Conservation (phyloP, 53 echinoderm and acorn worm species). For the Apostichopus leukothele region DNA sequence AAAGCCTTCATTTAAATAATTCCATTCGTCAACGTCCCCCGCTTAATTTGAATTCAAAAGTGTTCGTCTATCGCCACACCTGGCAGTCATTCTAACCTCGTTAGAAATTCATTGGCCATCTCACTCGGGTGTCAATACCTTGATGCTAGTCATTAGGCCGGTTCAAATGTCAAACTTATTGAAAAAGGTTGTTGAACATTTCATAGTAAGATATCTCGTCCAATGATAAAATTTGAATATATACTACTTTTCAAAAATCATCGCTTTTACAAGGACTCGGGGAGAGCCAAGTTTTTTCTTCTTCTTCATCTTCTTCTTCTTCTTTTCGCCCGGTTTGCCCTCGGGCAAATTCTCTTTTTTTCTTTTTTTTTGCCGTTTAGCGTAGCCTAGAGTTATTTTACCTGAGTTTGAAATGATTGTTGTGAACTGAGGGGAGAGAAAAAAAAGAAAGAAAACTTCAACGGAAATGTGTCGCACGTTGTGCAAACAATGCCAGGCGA, state of each 20-base stretch:
- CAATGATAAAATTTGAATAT: constrained; percentile 18
- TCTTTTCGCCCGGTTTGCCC: constrained; percentile 31
- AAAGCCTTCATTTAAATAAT: not conserved
- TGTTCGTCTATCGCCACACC: constrained; percentile 31
- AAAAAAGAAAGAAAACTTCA: constrained; percentile 7
- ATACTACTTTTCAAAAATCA: constrained; percentile 2
- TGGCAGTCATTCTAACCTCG: constrained; percentile 14
- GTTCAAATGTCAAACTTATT: constrained; percentile 45
- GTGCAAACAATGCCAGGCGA: constrained; percentile 74
- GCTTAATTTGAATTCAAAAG: constrained; percentile 26
- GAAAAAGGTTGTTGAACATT: constrained; percentile 13
- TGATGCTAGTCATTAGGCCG: constrained; percentile 32
- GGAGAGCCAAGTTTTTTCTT: not conserved
- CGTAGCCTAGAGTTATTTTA: constrained; percentile 46
- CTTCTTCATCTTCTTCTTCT: too few relatives aligned
- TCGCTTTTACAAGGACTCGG: not conserved
- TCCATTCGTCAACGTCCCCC: constrained; percentile 5
- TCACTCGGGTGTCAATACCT: constrained; percentile 24
- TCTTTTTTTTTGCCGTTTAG: constrained; percentile 1
- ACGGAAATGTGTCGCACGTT: constrained; percentile 95
- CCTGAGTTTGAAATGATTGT: constrained; percentile 9
- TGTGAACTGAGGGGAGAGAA: not conserved
- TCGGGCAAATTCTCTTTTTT: constrained; percentile 11
- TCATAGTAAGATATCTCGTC: constrained; percentile 14
- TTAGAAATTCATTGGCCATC: constrained; percentile 45